Percentiles rank a stretch among this genome's conserved stretches.
Evolutionary conservation across 1,140 invertebrate species (phyloP).

Genomic region (Bombus superbus): DNA sequence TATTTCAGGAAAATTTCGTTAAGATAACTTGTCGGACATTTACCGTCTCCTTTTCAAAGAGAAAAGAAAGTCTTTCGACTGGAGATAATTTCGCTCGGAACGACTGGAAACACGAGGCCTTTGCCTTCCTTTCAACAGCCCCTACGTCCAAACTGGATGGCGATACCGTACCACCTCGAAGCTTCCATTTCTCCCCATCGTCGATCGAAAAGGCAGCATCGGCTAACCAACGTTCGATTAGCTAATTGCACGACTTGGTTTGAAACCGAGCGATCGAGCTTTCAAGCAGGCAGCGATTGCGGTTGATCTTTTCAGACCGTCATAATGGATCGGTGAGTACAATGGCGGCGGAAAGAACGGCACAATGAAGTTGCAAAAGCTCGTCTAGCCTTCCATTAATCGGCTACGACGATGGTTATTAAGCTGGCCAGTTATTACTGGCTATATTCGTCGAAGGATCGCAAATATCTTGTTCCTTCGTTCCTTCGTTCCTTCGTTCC

Average conservation of each 20-base stretch:
- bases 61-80: too few relatives aligned
- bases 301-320: slow-evolving; percentile 24
- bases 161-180: not conserved
- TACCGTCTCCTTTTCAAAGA: too few relatives aligned
- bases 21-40: too few relatives aligned
- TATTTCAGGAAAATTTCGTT: too few relatives aligned
- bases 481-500: too few relatives aligned
- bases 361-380: slow-evolving; percentile 41
- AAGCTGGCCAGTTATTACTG: slow-evolving; percentile 25
- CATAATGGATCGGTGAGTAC: slow-evolving; percentile 32
- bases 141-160: too few relatives aligned
- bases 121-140: too few relatives aligned
- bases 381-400: slow-evolving; percentile 23
- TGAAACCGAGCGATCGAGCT: not conserved
- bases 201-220: slow-evolving; percentile 2
- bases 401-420: slow-evolving; percentile 31
- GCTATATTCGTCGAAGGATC: not conserved
- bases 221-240: not conserved
- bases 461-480: slow-evolving; percentile 7
- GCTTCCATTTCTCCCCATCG: not conserved
- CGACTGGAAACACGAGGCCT: too few relatives aligned
- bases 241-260: slow-evolving; percentile 16
- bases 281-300: not conserved
- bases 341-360: slow-evolving; percentile 28
- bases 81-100: too few relatives aligned